Base-by-base conservation (phyloP, 2,888 invertebrate genomes). In the Oeneis ivallda region DNA sequence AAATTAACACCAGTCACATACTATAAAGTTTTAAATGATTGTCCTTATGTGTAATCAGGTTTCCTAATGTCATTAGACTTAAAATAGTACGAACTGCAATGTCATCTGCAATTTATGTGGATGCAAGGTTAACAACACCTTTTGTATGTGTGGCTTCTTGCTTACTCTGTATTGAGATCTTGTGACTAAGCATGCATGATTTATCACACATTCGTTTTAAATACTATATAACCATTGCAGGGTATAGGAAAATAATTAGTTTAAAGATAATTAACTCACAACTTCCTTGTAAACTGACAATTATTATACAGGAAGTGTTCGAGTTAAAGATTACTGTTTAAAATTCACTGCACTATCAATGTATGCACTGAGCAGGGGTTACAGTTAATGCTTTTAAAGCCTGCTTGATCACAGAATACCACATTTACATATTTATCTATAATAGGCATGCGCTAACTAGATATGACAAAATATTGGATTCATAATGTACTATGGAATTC, bases 391-490 rank as follows among this genome's bases (percentile, higher is more conserved):
- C 70, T 68, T 71, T 71, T 68, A 69, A 70, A 69, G 67, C 47
- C 62, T 69, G 64, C 71, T 68, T 72, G 77, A 74, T 73, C 67
- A 74, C 69, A 76, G 72, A 74, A 70, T 72, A 64, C 68, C 72
- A 79, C 76, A 76, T 85, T 82, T 79, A 72, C 81, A 79, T 79
- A 83, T 80, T 79, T 76, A 80, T 79, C 7, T 37, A 37, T 2
- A 26, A 26, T 26, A 26, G 26, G 26, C 26, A 26, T 26, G 26
- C 3, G 26, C 5, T 26, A 26, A 26, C 26, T 26, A 26, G 26
- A 26, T 26, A 2, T 26, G 1, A 5, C 5, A 26, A 26, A 5
- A 1, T 2, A 26, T 1, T 1, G 26, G 26, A 26, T 26, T 4
- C 26, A 26, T 26, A 26, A 26, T 26, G 26, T 26, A 26, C 5